phyloP scores from a whole-genome alignment of 2,888 invertebrate genomes.

The Diaprepes abbreviatus region DNA sequence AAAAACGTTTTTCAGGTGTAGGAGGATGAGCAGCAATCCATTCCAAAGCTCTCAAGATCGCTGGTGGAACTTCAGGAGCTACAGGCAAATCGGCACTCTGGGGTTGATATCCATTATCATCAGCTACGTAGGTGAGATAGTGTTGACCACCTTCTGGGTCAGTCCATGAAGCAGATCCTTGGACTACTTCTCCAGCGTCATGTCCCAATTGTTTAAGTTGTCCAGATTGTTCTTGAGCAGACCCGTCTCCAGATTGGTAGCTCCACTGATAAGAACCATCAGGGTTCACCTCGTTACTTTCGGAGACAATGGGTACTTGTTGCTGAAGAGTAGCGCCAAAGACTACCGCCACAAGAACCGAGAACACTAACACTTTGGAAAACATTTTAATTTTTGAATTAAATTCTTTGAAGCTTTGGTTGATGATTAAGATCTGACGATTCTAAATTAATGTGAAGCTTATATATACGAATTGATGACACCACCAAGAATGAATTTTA shows the following conservation, averaged over 20 bases:
- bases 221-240: slow-evolving; percentile 69
- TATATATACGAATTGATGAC: neutral
- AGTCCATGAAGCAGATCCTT: slow-evolving; percentile 64
- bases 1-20: neutral
- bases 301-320: slow-evolving; percentile 26
- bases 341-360: slow-evolving; percentile 18
- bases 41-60: slow-evolving; percentile 70
- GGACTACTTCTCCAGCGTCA: slow-evolving; percentile 56
- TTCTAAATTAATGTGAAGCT: neutral
- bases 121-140: slow-evolving; percentile 69
- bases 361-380: slow-evolving; percentile 22
- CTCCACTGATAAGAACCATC: slow-evolving; percentile 61
- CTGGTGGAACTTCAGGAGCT: slow-evolving; percentile 65
- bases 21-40: slow-evolving; percentile 68
- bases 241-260: slow-evolving; percentile 74
- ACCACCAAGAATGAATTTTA: neutral
- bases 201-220: slow-evolving; percentile 55
- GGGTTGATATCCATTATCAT: slow-evolving; percentile 72
- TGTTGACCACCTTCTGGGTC: slow-evolving; percentile 69
- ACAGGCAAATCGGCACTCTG: slow-evolving; percentile 64
- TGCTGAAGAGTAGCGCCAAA: slow-evolving; percentile 23
- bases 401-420: neutral
- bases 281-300: slow-evolving; percentile 25
- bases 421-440: neutral
- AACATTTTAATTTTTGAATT: neutral